A percentile compares a stretch with the other conserved stretches of the same genome.
Evolutionary conservation across 2,888 invertebrate genomes (phyloP).

Genomic region (Blera fallax): DNA sequence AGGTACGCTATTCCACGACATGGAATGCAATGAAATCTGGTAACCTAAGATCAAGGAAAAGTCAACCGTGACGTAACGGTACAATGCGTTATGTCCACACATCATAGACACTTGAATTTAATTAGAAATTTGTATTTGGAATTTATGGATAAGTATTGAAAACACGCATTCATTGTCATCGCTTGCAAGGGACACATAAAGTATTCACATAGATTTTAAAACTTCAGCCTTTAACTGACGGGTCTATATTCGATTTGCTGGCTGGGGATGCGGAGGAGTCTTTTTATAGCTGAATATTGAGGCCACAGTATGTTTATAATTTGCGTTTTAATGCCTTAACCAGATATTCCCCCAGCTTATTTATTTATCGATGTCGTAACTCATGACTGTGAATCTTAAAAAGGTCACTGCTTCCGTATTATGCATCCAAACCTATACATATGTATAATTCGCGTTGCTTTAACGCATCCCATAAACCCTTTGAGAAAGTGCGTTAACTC

Average conservation of each 20-base stretch:
- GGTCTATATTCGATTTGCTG: neutral
- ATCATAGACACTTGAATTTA: neutral
- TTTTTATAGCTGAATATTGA: conserved; percentile 34
- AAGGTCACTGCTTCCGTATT: conserved; percentile 24
- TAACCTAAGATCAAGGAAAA: neutral
- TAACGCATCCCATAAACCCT: neutral
- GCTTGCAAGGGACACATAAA: too few species aligned
- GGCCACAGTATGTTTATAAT: conserved; percentile 28
- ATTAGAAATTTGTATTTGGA: neutral
- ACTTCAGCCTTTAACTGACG: neutral
- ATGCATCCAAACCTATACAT: neutral
- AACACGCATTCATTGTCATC: neutral
- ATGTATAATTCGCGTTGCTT: neutral
- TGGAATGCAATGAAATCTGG: neutral
- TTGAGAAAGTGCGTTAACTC: conserved; percentile 19
- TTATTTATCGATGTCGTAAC: conserved; percentile 38
- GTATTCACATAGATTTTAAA: neutral
- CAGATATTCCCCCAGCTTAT: conserved; percentile 18
- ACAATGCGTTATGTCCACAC: neutral
- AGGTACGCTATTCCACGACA: conserved; percentile 15
- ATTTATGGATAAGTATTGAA: neutral
- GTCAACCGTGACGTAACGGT: neutral
- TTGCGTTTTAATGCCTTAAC: conserved; percentile 2
- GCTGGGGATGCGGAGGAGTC: neutral
- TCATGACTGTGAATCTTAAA: conserved; percentile 22